Base-by-base conservation (phyloP, 2,888 invertebrate genomes). In the Venustoraphidia nigricollis region DNA sequence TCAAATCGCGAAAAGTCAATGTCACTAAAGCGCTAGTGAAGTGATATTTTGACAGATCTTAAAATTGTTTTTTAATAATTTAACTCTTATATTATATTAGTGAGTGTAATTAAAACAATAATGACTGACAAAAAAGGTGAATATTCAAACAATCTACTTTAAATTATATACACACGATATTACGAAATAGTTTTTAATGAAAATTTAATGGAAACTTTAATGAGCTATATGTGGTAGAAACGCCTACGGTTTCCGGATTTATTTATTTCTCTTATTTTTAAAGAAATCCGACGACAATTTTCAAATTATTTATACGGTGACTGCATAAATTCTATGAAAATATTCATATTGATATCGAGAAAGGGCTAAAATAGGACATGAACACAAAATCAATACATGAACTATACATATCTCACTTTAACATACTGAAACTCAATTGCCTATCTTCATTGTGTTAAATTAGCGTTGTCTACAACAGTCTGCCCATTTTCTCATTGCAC, bases 121-220 rank as follows among this genome's bases (percentile, higher is more conserved):
- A 60, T 60, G 60, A 57, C 58, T 50, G 60, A 60, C 50, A 60
- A 60, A 54, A 60, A 60, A 60, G 60, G 60, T 60, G 58, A 60
- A 53, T 50, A 54, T 46, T 45, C 27, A 27, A 27, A 6, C 6
- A 27, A 27, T 27, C 27, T 27, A 27, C 27, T 27, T 27, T 27
- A 27, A 27, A 3, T 27, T 27, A 27, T 27, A 27, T 27, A 27
- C 6, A 27, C 27, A 27, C 27, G 27, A 27, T 27, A 27, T 27
- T 27, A 27, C 27, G 27, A 27, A 27, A 27, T 27, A 27, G 27
- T 27, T 27, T 27, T 27, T 27, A 27, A 27, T 27, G 27, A 27
- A 27, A 27, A 27, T 27, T 27, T 27, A 27, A 27, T 27, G 27
- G 27, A 27, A 27, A 27, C 27, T 27, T 27, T 27, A 27, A 27